Percentiles rank a stretch among this genome's conserved stretches.
Conservation (phyloP, 2,797 vertebrate species). For the Channa striata region DNA sequence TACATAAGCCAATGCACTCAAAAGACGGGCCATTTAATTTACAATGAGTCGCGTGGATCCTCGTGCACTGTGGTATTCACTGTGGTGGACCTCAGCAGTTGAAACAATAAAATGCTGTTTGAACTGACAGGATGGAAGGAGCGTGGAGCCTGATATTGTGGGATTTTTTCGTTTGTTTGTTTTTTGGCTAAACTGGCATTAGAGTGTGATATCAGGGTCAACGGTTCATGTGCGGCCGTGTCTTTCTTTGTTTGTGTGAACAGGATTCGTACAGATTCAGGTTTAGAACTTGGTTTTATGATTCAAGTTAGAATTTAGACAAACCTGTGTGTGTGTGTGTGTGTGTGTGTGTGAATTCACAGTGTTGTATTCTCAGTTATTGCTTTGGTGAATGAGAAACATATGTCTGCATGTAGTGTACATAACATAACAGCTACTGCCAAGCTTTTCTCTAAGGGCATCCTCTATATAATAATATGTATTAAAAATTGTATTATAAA, state of each 20-base stretch:
- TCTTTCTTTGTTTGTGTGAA: background rate
- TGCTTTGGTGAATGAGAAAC: background rate
- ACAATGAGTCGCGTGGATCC: constrained; percentile 66
- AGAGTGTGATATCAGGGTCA: constrained; percentile 50
- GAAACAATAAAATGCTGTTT: constrained; percentile 61
- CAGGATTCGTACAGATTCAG: background rate
- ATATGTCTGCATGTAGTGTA: constrained; percentile 28
- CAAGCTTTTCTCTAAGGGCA: constrained; percentile 33
- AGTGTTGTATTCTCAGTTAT: background rate
- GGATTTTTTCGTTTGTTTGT: too few species aligned
- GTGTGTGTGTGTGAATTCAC: too few species aligned
- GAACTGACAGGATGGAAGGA: constrained; percentile 32
- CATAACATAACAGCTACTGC: constrained; percentile 40
- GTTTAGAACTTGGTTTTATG: background rate
- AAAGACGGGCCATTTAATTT: constrained; percentile 77
- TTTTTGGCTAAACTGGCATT: constrained; percentile 19
- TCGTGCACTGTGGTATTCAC: constrained; percentile 54
- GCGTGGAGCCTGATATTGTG: constrained; percentile 24
- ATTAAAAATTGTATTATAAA: background rate
- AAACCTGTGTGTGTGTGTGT: too few species aligned
- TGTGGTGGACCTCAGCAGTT: constrained; percentile 63
- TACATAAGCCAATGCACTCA: constrained; percentile 81
- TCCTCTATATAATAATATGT: constrained; percentile 10
- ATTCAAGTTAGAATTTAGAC: background rate
- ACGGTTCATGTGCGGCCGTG: constrained; percentile 13